Evolutionary conservation across 2,888 invertebrate species (phyloP), one percentile per base, ranked within the genome.

Genomic region (Rhorus exstirpatorius): DNA sequence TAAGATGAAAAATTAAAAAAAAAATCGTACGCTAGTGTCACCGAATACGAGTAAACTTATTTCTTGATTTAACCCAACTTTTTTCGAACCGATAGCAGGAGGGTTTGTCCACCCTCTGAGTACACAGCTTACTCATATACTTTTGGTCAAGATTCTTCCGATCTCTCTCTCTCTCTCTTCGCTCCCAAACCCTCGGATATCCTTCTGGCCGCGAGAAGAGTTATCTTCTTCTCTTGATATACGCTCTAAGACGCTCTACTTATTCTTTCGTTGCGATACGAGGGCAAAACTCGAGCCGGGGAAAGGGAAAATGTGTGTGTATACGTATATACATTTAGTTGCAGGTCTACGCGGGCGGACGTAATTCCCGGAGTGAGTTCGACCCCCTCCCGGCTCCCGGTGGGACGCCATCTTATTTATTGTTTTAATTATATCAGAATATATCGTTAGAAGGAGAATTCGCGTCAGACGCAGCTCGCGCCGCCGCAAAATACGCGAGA

Each of bases 351-450:
- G 71, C 60, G 55, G n/a, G 80, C 81, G 76, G 79, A 85, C 87
- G 87, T 87, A 86, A 87, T 87, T 87, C 84, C 83, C 83, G 83
- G 84, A 87, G 88, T 89, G 88, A 91, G 87, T 88, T 90, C 92
- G 92, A 91, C 92, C 92, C 92, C 92, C 89, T 91, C 88, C 87
- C 82, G 79, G 91, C 88, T 92, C 92, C 87, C 92, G 88, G 91
- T 91, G 87, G 92, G 92, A 91, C 87, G 92, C 92, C 92, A 92
- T 92, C 91, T 93, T 93, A 93, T 93, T 93, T 93, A 93, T 93
- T 93, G 92, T 93, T 93, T 92, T 93, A 92, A 92, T 93, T 93
- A 93, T 92, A 92, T 92, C 92, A 90, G 92, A 92, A 92, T 93
- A 92, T 93, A 92, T 93, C 92, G 92, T 92, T 92, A 93, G 92